phyloP scores from a whole-genome alignment of 2,888 invertebrate genomes.

The Drosophila prolongata region DNA sequence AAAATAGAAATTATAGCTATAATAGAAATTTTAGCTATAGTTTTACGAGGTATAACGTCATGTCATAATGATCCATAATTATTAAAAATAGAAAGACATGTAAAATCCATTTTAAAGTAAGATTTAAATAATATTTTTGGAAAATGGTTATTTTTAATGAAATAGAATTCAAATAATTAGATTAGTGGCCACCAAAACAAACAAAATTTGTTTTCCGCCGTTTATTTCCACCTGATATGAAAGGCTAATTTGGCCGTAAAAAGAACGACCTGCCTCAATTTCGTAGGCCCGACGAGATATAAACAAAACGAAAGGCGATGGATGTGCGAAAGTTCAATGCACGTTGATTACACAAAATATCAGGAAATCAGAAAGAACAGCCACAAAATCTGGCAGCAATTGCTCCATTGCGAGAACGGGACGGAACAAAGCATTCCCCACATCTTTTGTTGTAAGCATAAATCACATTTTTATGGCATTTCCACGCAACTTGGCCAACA shows the following conservation, averaged over 20 bases:
- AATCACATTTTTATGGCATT: conserved; percentile 54
- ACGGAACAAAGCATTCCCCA: conserved; percentile 36
- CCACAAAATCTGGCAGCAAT: conserved; percentile 15
- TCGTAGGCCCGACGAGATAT: conserved; percentile 38
- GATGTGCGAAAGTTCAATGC: conserved; percentile 61
- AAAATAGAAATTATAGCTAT: not conserved
- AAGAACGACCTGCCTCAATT: conserved; percentile 64
- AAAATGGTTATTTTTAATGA: too few species aligned
- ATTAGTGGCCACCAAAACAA: too few species aligned
- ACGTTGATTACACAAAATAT: conserved; percentile 68
- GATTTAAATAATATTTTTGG: too few species aligned
- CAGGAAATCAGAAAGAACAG: conserved; percentile 46
- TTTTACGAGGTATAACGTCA: not conserved
- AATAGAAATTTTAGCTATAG: not conserved
- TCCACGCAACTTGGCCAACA: conserved; percentile 43
- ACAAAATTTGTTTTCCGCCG: not conserved
- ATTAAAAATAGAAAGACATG: too few species aligned
- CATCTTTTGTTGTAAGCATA: conserved; percentile 63
- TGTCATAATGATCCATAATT: too few species aligned
- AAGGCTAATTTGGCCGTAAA: conserved; percentile 24
- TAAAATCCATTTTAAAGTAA: too few species aligned
- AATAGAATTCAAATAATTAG: too few species aligned
- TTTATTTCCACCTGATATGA: conserved; percentile 28
- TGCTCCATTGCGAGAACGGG: conserved; percentile 3
- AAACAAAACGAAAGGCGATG: conserved; percentile 29